Conservation (phyloP, 37 sponge, comb jelly and placozoan genomes). For the Spongilla lacustris region DNA sequence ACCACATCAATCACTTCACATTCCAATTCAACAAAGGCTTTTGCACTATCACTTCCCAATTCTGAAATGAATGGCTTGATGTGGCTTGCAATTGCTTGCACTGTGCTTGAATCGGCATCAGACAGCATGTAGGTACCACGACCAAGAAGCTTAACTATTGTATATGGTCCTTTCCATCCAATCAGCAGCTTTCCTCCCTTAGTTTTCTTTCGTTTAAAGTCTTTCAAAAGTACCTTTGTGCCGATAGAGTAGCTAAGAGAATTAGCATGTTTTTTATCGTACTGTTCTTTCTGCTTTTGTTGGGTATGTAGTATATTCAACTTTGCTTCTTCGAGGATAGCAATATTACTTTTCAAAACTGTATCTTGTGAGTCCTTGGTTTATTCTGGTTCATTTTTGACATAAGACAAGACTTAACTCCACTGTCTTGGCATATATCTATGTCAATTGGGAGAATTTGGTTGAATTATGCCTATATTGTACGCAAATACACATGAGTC, state of each 20-base stretch:
- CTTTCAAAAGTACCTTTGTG: slow-evolving; percentile 12
- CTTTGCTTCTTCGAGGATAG: not conserved
- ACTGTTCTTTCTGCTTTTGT: slow-evolving; percentile 2
- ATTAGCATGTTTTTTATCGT: not conserved
- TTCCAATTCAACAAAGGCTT: no score
- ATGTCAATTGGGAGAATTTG: slow-evolving; percentile 63
- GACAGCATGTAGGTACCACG: slow-evolving; percentile 10
- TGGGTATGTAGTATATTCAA: not conserved
- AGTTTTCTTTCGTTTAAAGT: slow-evolving; percentile 15
- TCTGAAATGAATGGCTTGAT: no score
- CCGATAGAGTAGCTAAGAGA: not conserved
- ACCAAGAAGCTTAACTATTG: slow-evolving; percentile 3
- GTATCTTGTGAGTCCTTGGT: not conserved
- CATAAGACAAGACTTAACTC: no score
- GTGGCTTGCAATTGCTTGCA: not conserved
- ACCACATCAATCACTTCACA: no score
- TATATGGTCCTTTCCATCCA: slow-evolving; percentile 8
- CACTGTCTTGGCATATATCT: slow-evolving; percentile 31
- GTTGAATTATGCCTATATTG: slow-evolving; percentile 72
- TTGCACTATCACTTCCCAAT: no score
- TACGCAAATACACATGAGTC: no score
- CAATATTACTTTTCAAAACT: not conserved
- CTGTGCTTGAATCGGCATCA: not conserved
- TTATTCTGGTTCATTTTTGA: slow-evolving; percentile 9
- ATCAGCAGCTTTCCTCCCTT: slow-evolving; percentile 28